Conservation (phyloP, 2,797 vertebrate genomes). For the Parambassis ranga region DNA sequence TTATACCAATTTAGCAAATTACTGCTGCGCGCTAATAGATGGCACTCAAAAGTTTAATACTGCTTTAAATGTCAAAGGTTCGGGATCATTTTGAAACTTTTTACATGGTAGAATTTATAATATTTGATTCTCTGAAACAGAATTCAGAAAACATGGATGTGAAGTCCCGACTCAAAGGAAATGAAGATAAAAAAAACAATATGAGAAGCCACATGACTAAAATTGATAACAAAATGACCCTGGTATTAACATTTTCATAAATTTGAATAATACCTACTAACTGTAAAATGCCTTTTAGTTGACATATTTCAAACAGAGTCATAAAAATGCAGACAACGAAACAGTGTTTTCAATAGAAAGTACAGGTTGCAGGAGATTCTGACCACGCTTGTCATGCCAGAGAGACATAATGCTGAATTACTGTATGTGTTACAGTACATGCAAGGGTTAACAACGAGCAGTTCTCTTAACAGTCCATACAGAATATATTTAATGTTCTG, state of each 20-base stretch:
- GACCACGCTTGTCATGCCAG: neutral
- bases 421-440: neutral
- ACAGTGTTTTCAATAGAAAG: too few species aligned
- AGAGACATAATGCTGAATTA: constrained; percentile 11
- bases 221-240: neutral
- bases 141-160: neutral
- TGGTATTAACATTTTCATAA: neutral
- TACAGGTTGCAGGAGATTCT: neutral
- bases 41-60: constrained; percentile 9
- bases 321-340: too few species aligned
- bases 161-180: neutral
- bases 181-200: neutral
- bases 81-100: constrained; percentile 8
- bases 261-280: too few species aligned
- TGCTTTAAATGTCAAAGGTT: constrained; percentile 22
- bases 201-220: neutral
- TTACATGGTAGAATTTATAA: constrained; percentile 3
- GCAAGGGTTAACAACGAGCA: neutral
- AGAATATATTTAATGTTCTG: constrained; percentile 11
- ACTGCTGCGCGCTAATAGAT: constrained; percentile 18
- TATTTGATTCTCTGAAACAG: neutral
- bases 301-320: too few species aligned
- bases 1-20: constrained; percentile 21
- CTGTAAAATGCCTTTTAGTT: too few species aligned
- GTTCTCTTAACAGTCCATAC: constrained; percentile 12